These are phyloP conservation scores for Crenuchus spilurus DNA, from an alignment of 2,797 vertebrate species.

Conservation along the genomic window DNA sequence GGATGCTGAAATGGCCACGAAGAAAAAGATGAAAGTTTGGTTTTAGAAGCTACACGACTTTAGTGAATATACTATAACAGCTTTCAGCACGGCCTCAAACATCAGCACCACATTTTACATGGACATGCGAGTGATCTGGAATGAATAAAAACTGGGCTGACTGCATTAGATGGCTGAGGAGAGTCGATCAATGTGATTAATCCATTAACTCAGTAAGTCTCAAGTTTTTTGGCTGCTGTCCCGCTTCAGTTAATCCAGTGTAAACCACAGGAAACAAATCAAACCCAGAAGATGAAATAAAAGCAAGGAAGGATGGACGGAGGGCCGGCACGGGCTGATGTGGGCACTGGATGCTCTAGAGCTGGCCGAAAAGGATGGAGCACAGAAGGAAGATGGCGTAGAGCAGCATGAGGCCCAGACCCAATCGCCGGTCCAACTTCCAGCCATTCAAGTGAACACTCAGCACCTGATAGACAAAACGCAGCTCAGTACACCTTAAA, in stretches of 20 bases:
- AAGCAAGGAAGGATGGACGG: slow-evolving; percentile 14
- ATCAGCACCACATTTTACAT: not conserved
- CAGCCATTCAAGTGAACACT: slow-evolving; percentile 81
- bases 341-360: slow-evolving; percentile 64
- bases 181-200: too few species aligned
- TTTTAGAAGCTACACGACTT: not conserved
- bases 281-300: slow-evolving; percentile 18
- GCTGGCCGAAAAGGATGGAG: slow-evolving; percentile 81
- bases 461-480: slow-evolving; percentile 65
- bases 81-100: not conserved
- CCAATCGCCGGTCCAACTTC: slow-evolving; percentile 79
- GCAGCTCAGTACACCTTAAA: not conserved
- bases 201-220: too few species aligned
- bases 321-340: not conserved
- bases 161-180: too few species aligned
- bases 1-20: not conserved
- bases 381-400: slow-evolving; percentile 82
- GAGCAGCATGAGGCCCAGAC: slow-evolving; percentile 76
- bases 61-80: not conserved
- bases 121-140: too few species aligned
- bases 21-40: not conserved
- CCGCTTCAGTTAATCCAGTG: slow-evolving; percentile 34
- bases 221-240: too few species aligned
- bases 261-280: slow-evolving; percentile 13
- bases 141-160: too few species aligned